A percentile compares a stretch with the other conserved stretches of the same genome.
phyloP scores from a whole-genome alignment of 2,888 invertebrate genomes.

The Tortrix viridana region DNA sequence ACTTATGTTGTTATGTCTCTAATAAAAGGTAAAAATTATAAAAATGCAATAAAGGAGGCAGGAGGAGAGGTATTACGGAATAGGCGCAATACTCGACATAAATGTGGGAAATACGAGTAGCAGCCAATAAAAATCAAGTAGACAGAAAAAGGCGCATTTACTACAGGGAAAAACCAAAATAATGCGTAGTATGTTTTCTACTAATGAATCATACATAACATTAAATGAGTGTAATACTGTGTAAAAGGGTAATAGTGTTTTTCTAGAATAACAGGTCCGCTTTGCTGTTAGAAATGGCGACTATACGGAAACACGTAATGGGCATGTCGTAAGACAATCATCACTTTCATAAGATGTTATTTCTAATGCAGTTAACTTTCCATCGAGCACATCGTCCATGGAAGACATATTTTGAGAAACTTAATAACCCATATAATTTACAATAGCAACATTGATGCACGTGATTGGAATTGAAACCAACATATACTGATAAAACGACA shows the following conservation, averaged over 20 bases:
- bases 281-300: conserved; percentile 72
- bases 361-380: conserved; percentile 41
- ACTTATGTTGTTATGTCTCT: background rate
- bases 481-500: too few species aligned
- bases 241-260: conserved; percentile 44
- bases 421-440: conserved; percentile 10
- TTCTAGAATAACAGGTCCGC: conserved; percentile 59
- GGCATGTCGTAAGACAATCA: conserved; percentile 70
- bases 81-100: conserved; percentile 10
- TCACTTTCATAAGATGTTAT: conserved; percentile 40
- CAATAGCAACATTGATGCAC: background rate
- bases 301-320: conserved; percentile 67
- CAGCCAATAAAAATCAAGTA: conserved; percentile 25
- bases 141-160: conserved; percentile 19
- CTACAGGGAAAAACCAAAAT: conserved; percentile 27
- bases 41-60: too few species aligned
- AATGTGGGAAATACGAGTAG: conserved; percentile 12
- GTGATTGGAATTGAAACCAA: conserved; percentile 3
- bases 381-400: conserved; percentile 13
- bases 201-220: conserved; percentile 17
- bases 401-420: conserved; percentile 19
- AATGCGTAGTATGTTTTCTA: conserved; percentile 8
- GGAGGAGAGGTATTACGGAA: conserved; percentile 1
- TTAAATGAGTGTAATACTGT: conserved; percentile 13
- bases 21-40: too few species aligned